Percentiles rank a stretch among this genome's conserved stretches.
These are phyloP conservation scores for Rhinoraja longicauda DNA, from an alignment of 2,797 vertebrate species.

Conservation along the genomic window DNA sequence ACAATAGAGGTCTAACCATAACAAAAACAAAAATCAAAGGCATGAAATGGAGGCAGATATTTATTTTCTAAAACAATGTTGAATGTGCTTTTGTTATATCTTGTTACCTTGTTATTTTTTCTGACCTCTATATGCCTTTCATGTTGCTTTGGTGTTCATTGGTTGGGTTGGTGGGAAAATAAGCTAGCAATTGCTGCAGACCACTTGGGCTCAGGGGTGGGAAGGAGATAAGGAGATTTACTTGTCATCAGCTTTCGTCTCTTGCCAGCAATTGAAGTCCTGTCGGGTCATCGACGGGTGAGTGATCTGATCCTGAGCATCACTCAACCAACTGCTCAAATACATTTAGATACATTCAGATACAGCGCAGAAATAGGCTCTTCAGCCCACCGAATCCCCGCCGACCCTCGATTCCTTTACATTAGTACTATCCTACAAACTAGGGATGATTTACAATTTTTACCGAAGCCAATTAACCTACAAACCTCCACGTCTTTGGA, in stretches of 20 bases:
- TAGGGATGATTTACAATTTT: too few species aligned
- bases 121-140: too few species aligned
- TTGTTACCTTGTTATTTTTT: not conserved
- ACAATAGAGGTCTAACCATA: not conserved
- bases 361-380: too few species aligned
- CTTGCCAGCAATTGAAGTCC: not conserved
- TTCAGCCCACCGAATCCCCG: too few species aligned
- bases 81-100: not conserved
- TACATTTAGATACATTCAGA: not conserved
- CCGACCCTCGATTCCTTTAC: too few species aligned
- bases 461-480: too few species aligned
- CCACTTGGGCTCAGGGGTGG: too few species aligned
- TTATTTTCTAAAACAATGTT: not conserved
- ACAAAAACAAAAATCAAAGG: not conserved
- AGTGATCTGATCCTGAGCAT: not conserved
- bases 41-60: not conserved
- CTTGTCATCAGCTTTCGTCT: not conserved
- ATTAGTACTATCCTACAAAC: too few species aligned
- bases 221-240: not conserved
- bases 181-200: not conserved
- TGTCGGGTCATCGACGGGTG: not conserved
- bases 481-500: too few species aligned
- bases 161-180: not conserved
- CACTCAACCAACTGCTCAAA: not conserved
- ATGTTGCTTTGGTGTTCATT: not conserved